These are phyloP conservation scores for Rhingia rostrata DNA, from an alignment of 2,888 invertebrate species.

Conservation along the genomic window DNA sequence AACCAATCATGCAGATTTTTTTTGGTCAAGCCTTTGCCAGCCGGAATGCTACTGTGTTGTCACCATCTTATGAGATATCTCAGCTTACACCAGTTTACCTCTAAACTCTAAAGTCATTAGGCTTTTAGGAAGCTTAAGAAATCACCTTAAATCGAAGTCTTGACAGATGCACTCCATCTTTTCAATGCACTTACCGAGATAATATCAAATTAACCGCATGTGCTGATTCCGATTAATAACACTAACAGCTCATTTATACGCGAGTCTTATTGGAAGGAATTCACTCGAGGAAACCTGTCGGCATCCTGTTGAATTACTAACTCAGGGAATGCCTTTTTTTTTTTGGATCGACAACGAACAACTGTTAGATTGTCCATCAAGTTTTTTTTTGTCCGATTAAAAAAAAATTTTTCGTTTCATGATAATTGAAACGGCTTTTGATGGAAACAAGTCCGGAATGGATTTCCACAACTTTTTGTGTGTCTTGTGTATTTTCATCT, in stretches of 20 bases:
- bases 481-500: neutral
- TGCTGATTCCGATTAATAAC: slow-evolving; percentile 52
- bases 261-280: slow-evolving; percentile 2
- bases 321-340: neutral
- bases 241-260: slow-evolving; percentile 24
- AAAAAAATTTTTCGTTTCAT: slow-evolving; percentile 22
- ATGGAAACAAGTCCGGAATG: slow-evolving; percentile 36
- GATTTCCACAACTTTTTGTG: slow-evolving; percentile 35
- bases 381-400: slow-evolving; percentile 21
- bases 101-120: slow-evolving; percentile 25
- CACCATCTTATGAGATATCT: neutral
- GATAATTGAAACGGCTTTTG: slow-evolving; percentile 50
- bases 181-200: slow-evolving; percentile 47
- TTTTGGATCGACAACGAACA: slow-evolving; percentile 6
- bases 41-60: neutral
- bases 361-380: slow-evolving; percentile 29
- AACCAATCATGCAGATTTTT: neutral
- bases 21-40: neutral
- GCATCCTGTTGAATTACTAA: slow-evolving; percentile 58
- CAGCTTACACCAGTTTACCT: neutral
- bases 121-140: slow-evolving; percentile 9
- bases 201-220: slow-evolving; percentile 49
- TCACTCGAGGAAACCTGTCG: slow-evolving; percentile 49
- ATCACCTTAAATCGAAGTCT: slow-evolving; percentile 32
- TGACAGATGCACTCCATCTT: slow-evolving; percentile 53